A percentile compares a stretch with the other conserved stretches of the same genome.
phyloP scores from a whole-genome alignment of 2,888 invertebrate species.

The Mylabris sibirica region DNA sequence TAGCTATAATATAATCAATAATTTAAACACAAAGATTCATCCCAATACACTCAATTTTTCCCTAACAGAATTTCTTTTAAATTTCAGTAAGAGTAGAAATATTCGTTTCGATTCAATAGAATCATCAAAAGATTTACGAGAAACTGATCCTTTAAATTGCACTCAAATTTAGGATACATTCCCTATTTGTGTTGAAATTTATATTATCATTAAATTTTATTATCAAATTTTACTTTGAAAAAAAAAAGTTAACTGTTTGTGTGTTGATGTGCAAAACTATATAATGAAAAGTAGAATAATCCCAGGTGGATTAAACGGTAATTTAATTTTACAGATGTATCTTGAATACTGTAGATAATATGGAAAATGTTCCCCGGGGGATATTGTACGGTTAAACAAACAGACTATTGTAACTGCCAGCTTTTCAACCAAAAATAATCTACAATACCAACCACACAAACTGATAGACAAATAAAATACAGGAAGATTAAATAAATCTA shows the following conservation, averaged over 20 bases:
- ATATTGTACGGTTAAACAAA: not conserved
- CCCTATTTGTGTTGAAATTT: too few species aligned
- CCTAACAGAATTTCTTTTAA: too few species aligned
- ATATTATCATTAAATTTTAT: not conserved
- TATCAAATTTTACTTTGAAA: not conserved
- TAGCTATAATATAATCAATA: not conserved
- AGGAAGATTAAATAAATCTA: too few species aligned
- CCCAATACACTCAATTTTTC: too few species aligned
- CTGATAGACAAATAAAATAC: not conserved
- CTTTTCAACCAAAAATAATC: not conserved
- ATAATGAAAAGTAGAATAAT: not conserved
- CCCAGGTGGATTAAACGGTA: not conserved
- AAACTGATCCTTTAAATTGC: too few species aligned
- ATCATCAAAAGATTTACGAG: too few species aligned
- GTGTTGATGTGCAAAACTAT: not conserved
- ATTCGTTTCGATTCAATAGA: too few species aligned
- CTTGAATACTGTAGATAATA: not conserved
- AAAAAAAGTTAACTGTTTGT: not conserved
- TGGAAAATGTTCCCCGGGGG: not conserved
- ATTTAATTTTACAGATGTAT: not conserved
- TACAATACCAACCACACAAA: not conserved
- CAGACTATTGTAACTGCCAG: not conserved
- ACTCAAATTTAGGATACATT: too few species aligned
- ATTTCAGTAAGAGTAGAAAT: too few species aligned
- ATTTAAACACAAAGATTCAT: not conserved